A percentile compares a stretch with the other conserved stretches of the same genome.
Conservation (phyloP, 53 echinoderm and acorn worm species). For the Henricia sp. region DNA sequence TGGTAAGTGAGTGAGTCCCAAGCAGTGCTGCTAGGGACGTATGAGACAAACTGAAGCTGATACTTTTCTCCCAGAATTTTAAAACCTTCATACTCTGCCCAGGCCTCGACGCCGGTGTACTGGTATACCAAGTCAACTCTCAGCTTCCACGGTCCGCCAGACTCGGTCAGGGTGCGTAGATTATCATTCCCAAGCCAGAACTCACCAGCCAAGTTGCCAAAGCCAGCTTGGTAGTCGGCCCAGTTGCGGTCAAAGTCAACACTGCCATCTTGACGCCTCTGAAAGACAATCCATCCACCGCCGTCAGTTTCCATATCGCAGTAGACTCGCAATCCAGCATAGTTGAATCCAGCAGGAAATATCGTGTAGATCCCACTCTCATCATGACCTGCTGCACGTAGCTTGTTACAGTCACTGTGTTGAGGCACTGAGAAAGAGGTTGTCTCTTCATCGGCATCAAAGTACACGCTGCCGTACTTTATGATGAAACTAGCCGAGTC, state of each 20-base stretch:
- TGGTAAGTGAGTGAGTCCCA: slow-evolving; percentile 1
- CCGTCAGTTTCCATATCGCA: too few species aligned
- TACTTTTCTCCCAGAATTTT: not conserved
- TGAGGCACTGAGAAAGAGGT: too few species aligned
- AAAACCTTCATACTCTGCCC: slow-evolving; percentile 1
- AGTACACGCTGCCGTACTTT: slow-evolving; percentile 31
- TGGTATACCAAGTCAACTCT: slow-evolving; percentile 15
- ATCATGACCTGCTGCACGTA: not conserved
- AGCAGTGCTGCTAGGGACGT: slow-evolving; percentile 4
- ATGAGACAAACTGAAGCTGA: not conserved
- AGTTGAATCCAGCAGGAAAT: slow-evolving; percentile 14
- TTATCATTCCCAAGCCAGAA: slow-evolving; percentile 29
- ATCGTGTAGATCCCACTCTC: slow-evolving; percentile 31
- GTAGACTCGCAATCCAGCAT: slow-evolving; percentile 16
- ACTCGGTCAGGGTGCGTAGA: slow-evolving; percentile 19
- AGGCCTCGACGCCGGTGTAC: not conserved
- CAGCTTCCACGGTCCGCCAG: slow-evolving; percentile 13
- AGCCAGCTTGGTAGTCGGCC: too few species aligned
- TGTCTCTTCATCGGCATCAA: too few species aligned
- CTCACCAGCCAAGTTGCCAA: too few species aligned
- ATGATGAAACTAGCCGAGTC: slow-evolving; percentile 5
- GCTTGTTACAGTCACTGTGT: slow-evolving; percentile 1
- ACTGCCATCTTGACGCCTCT: too few species aligned
- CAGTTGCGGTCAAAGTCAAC: slow-evolving; percentile 17
- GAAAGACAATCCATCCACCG: too few species aligned